phyloP scores from a whole-genome alignment of 2,113 vertebrate species.

The Scophthalmus maximus region DNA sequence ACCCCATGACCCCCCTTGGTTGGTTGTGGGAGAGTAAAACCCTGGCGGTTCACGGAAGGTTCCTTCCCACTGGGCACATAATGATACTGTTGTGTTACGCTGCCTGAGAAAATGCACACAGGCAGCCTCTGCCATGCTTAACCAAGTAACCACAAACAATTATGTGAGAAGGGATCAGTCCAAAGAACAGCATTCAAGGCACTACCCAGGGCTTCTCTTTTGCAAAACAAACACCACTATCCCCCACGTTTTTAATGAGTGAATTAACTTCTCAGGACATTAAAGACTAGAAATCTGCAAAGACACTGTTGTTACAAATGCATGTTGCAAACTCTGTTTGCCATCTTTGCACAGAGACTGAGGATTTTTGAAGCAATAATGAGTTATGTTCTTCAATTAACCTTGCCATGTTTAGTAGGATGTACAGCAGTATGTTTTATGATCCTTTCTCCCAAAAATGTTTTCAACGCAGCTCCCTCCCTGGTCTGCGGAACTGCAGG shows the following conservation, averaged over 20 bases:
- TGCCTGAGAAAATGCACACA: constrained; percentile 78
- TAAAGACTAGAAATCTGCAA: constrained; percentile 5
- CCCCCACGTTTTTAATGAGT: constrained; percentile 39
- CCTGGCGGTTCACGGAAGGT: constrained; percentile 71
- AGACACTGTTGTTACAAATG: constrained; percentile 16
- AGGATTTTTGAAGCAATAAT: constrained; percentile 42
- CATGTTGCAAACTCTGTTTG: constrained; percentile 7
- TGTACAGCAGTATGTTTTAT: constrained; percentile 52
- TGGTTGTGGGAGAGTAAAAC: constrained; percentile 77
- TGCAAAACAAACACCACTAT: constrained; percentile 50
- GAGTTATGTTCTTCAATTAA: constrained; percentile 51
- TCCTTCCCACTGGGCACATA: constrained; percentile 80
- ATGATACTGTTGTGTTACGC: constrained; percentile 79
- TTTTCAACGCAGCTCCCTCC: constrained; percentile 67
- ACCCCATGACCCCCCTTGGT: constrained; percentile 39
- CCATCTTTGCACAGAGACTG: constrained; percentile 1
- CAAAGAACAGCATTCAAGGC: constrained; percentile 70
- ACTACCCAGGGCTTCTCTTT: constrained; percentile 50
- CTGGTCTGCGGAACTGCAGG: constrained; percentile 52
- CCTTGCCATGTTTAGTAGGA: constrained; percentile 44
- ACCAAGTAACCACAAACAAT: constrained; percentile 77
- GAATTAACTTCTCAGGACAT: constrained; percentile 35
- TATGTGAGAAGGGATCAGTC: constrained; percentile 61
- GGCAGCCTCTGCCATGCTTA: constrained; percentile 65
- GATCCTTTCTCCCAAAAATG: constrained; percentile 37